Percentiles rank a stretch among this genome's conserved stretches.
Conservation (phyloP, 2,113 vertebrate genomes). For the Macquaria ambigua region DNA sequence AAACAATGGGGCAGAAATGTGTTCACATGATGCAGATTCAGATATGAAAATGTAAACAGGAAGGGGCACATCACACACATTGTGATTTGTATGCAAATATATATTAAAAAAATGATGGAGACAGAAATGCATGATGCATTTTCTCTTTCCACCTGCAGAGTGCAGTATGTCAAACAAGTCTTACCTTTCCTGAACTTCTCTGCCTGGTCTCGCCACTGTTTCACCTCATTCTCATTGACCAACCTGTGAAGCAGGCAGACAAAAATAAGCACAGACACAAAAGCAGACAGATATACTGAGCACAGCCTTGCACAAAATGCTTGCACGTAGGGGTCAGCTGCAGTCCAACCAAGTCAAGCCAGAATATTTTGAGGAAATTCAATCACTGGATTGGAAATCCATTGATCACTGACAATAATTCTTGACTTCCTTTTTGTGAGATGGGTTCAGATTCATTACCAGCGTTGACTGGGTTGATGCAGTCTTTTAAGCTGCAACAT, state of each 20-base stretch:
- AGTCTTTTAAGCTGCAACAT: constrained; percentile 32
- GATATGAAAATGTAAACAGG: not conserved
- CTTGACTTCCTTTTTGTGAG: not conserved
- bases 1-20: not conserved
- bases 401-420: constrained; percentile 16
- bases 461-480: constrained; percentile 53
- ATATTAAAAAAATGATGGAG: too few relatives aligned
- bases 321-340: constrained; percentile 21
- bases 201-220: constrained; percentile 96
- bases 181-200: constrained; percentile 98
- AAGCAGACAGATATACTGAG: not conserved
- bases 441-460: constrained; percentile 9
- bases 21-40: not conserved
- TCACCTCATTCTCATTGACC: constrained; percentile 98
- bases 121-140: not conserved
- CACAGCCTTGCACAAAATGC: not conserved
- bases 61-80: not conserved
- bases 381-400: constrained; percentile 5
- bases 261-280: constrained; percentile 8
- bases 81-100: not conserved
- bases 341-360: constrained; percentile 50
- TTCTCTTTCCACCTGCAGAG: constrained; percentile 39
- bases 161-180: constrained; percentile 24
- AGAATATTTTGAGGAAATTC: constrained; percentile 8
- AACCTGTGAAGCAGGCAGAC: constrained; percentile 85